Evolutionary conservation across 2,797 vertebrate species (phyloP), one percentile per base, ranked within the genome.

Genomic region (Phataginus tetradactyla): DNA sequence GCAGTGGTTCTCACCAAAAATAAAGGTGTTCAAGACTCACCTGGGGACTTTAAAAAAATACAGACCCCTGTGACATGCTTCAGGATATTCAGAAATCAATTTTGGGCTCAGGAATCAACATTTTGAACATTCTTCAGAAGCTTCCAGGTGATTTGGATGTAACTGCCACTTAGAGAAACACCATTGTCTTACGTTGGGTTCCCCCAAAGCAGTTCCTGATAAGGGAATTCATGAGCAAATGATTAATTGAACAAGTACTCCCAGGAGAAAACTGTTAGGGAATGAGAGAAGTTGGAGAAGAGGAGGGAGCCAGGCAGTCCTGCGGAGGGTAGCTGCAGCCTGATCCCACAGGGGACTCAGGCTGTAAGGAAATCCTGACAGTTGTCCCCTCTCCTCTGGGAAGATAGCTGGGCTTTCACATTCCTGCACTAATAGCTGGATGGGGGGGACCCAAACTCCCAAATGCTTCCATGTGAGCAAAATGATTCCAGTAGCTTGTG

Each of bases 111-210:
- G 34, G 71, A 94, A 71, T 83, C 69, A 75, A 85, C 45, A 91
- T 90, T 86, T 90, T 90, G 12, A 87, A 86, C 51, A 61, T 83
- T 79, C 92, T 86, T 91, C 74, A 74, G 37, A 71, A 85, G n/a
- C 20, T 85, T 8, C 42, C 77, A 71, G 42, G 49, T 77, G 78
- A 90, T 66, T 92, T 32, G 45, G 64, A 84, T 81, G 20, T 49
- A 89, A 34, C 32, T 89, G 68, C 80, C 86, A 86, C 63, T 91
- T 83, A 72, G 39, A 93, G 85, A 90, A 93, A 75, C n/a, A 45
- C 13, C 27, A 27, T 17, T 86, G 23, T 77, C 39, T 80, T 85
- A 77, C 34, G 13, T 42, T 94, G 45, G n/a, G 64, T 81, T 74
- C 39, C 34, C n/a, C 66, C 18, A 90, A 91, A 91, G 63, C 59